Base-by-base conservation (phyloP, 2,888 invertebrate species). In the Cyclophora albipunctata region DNA sequence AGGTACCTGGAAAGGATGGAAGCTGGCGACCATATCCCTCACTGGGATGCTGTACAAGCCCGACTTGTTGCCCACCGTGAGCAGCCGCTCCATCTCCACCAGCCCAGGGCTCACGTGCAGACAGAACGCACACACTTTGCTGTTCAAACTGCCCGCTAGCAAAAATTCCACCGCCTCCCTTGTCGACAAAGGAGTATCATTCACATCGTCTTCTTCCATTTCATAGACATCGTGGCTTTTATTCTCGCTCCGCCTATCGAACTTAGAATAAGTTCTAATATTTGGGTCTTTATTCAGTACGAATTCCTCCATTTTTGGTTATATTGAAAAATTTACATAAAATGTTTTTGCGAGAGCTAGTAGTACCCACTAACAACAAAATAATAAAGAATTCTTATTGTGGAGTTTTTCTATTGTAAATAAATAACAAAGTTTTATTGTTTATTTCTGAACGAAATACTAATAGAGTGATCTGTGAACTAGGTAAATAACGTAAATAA, bases 1-100 rank as follows among this genome's bases (percentile, higher is more conserved):
- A 20, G 20, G 20, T 20, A 85, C 87, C 82, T 86, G 75, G 51
- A 76, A 75, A n/a, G 87, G 85, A 66, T 86, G 72, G 52, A 88
- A 78, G 60, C 75, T 75, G 2, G 84, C 81, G 2, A 87, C 67
- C 69, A 88, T 84, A 57, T 84, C 78, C 44, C 72, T 69, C 46
- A 88, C 69, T 35, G 82, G 69, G 7, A 87, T 77, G 60, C 80
- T 80, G 51, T 81, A 83, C 2, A 81, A 40, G 2, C 66, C 63
- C 40, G 72, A 74, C 46, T 70, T 67, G 34, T 75, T 73, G 5
- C 72, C 80, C 40, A 88, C 64, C 45, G 83, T 74, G 40, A 85
- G 59, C 35, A 80, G 63, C 60, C 78, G 80, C 41, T 84, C 85
- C 44, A 84, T 54, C 57, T 81, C 81, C 5, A 78, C 75, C 40